Evolutionary conservation across 2,888 invertebrate species (phyloP).

Genomic region (Ornithoptera alexandrae): DNA sequence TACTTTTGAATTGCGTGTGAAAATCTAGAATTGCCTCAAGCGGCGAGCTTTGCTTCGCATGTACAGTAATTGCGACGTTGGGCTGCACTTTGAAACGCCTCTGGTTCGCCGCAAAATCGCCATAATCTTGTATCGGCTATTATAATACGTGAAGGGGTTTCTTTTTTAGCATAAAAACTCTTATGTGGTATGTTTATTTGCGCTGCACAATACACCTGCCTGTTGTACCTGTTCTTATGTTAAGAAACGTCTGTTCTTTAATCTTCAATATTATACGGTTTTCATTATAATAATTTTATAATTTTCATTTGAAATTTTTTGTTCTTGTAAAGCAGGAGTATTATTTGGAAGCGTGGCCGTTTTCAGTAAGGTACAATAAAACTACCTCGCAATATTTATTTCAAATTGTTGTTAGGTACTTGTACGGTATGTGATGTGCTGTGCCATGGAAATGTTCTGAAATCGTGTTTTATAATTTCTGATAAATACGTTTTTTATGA

Average conservation of each 20-base stretch:
- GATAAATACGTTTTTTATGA: too few relatives aligned
- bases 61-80: conserved; percentile 58
- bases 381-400: too few relatives aligned
- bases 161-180: conserved; percentile 31
- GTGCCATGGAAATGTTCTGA: too few relatives aligned
- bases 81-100: conserved; percentile 53
- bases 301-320: neutral
- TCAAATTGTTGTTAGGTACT: too few relatives aligned
- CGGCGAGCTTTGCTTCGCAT: conserved; percentile 48
- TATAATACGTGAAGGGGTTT: conserved; percentile 52
- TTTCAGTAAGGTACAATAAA: too few relatives aligned
- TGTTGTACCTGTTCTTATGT: neutral
- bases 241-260: neutral
- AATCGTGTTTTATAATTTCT: too few relatives aligned
- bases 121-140: conserved; percentile 69
- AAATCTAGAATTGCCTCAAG: conserved; percentile 57
- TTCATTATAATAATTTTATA: neutral
- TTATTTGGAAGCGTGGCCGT: neutral
- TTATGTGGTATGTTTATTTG: conserved; percentile 15
- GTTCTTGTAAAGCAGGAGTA: neutral
- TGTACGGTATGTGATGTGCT: too few relatives aligned
- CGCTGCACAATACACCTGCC: conserved; percentile 35
- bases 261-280: conserved; percentile 2
- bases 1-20: conserved; percentile 61
- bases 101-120: conserved; percentile 41